phyloP scores from a whole-genome alignment of 2,888 invertebrate species.

The Epiblema foenella region DNA sequence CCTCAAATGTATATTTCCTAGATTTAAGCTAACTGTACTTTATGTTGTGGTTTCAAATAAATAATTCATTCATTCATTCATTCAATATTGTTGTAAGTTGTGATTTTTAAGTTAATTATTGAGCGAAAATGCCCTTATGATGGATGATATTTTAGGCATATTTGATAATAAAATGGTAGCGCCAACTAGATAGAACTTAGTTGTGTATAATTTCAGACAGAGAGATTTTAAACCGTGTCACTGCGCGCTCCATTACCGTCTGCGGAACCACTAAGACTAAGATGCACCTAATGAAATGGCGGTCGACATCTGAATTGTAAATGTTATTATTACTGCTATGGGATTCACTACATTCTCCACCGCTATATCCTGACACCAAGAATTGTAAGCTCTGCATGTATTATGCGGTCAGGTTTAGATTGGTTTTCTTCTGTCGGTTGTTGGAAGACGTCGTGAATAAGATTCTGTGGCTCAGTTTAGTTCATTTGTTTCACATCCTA shows the following conservation, averaged over 20 bases:
- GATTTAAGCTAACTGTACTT: no score
- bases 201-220: no score
- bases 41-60: no score
- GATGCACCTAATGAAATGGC: slow-evolving; percentile 11
- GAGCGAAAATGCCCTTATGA: no score
- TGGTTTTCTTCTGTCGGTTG: not conserved
- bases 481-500: not conserved
- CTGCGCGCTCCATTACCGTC: not conserved
- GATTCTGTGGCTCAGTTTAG: not conserved
- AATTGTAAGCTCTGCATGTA: not conserved
- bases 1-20: no score
- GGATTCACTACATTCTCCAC: not conserved
- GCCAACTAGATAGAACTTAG: no score
- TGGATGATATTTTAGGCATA: no score
- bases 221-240: not conserved
- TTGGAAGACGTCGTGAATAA: not conserved
- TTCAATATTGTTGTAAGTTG: no score
- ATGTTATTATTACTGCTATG: slow-evolving; percentile 26
- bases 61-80: no score
- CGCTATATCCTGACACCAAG: not conserved
- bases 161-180: no score
- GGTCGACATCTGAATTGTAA: slow-evolving; percentile 27
- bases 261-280: slow-evolving; percentile 3
- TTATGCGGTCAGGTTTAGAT: not conserved
- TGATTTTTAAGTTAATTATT: no score